Evolutionary conservation across 2,113 vertebrate species (phyloP).

Genomic region (Poeciliopsis turrubarensis): DNA sequence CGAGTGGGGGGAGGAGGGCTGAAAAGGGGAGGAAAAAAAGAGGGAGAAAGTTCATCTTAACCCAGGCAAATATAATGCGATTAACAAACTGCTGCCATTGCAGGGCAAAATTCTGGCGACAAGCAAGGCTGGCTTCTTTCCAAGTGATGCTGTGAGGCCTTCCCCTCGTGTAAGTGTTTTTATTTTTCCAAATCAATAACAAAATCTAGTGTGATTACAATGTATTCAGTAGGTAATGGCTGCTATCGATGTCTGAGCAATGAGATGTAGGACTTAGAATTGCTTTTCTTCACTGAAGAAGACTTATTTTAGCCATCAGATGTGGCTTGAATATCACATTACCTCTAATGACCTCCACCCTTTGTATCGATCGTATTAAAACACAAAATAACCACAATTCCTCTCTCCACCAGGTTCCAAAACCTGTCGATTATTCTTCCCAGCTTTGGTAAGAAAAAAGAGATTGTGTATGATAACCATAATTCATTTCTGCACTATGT

Average conservation of each 20-base stretch:
- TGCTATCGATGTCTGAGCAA: constrained; percentile 53
- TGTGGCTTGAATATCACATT: constrained; percentile 59
- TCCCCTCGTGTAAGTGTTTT: constrained; percentile 91
- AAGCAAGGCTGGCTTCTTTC: constrained; percentile 93
- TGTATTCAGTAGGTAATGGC: constrained; percentile 57
- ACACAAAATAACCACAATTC: constrained; percentile 51
- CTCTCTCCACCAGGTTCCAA: constrained; percentile 85
- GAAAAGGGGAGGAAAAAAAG: constrained; percentile 8
- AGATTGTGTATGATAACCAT: constrained; percentile 11
- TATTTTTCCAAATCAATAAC: constrained; percentile 57
- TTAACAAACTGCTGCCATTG: constrained; percentile 69
- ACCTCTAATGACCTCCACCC: constrained; percentile 42
- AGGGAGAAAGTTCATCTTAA: constrained; percentile 36
- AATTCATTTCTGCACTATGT: constrained; percentile 13
- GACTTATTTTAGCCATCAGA: constrained; percentile 56
- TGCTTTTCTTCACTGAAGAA: constrained; percentile 33
- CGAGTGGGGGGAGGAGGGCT: constrained; percentile 19
- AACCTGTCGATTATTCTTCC: constrained; percentile 91
- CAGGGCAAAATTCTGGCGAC: constrained; percentile 91
- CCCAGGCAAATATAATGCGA: constrained; percentile 66
- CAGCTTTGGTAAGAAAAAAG: constrained; percentile 86
- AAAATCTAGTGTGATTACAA: constrained; percentile 55
- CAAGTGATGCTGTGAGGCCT: constrained; percentile 91
- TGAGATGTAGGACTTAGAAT: constrained; percentile 50
- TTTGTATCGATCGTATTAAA: constrained; percentile 39